Evolutionary conservation across 2,888 invertebrate genomes (phyloP).

Genomic region (Seira ritae): DNA sequence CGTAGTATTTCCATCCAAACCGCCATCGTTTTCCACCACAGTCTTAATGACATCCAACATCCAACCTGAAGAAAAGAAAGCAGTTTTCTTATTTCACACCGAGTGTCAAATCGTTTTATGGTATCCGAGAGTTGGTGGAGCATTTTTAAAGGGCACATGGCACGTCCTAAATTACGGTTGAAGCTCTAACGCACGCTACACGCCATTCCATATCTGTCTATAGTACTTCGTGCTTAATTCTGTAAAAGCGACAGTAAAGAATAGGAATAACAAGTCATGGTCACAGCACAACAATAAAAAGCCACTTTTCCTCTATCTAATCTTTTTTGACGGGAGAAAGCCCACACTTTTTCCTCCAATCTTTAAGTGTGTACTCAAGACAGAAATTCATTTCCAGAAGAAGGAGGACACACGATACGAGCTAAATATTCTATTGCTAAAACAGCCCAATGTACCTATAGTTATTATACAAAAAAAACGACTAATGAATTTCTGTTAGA

Average conservation of each 20-base stretch:
- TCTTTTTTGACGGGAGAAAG: slow-evolving; percentile 9
- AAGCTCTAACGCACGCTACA: not conserved
- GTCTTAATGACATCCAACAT: not conserved
- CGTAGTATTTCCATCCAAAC: not conserved
- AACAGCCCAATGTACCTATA: too few species aligned
- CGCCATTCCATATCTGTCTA: not conserved
- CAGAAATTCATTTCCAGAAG: not conserved
- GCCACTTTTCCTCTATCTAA: slow-evolving; percentile 8
- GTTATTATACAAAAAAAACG: too few species aligned
- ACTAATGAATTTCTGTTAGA: too few species aligned
- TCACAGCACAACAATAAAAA: slow-evolving; percentile 10
- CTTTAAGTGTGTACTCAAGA: not conserved
- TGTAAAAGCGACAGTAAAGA: not conserved
- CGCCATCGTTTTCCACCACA: not conserved
- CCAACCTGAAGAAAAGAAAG: not conserved
- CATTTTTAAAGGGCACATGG: not conserved
- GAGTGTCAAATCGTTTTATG: slow-evolving; percentile 11
- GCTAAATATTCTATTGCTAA: too few species aligned
- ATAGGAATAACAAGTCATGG: slow-evolving; percentile 9
- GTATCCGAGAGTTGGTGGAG: not conserved
- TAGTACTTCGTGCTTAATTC: not conserved
- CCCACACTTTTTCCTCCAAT: not conserved
- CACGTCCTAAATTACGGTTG: not conserved
- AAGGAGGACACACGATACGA: too few species aligned
- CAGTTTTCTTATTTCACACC: not conserved